Conservation (phyloP, 2,888 invertebrate species). For the Seladonia tumulorum region DNA sequence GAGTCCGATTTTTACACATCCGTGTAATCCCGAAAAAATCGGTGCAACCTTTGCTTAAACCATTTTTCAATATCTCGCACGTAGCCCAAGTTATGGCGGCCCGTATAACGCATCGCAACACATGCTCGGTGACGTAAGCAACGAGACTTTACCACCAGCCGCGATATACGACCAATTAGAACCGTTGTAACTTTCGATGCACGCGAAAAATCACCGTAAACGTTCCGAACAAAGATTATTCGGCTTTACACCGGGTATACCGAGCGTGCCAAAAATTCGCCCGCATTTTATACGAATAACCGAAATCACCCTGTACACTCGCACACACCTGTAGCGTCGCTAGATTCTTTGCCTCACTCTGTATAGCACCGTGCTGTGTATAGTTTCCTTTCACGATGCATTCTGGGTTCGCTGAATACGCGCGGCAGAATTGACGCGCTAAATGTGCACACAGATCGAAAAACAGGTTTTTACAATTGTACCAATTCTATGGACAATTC, state of each 20-base stretch:
- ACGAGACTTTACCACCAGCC: not conserved
- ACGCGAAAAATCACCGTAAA: not conserved
- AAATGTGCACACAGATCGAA: too few species aligned
- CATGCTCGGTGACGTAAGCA: constrained; percentile 6
- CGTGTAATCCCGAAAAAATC: not conserved
- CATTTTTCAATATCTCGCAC: not conserved
- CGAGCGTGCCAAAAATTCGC: not conserved
- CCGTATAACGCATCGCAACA: not conserved
- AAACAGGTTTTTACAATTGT: too few species aligned
- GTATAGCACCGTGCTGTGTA: not conserved
- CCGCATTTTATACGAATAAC: too few species aligned
- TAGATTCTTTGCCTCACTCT: not conserved
- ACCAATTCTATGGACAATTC: too few species aligned
- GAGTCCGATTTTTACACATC: not conserved
- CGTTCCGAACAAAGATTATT: not conserved
- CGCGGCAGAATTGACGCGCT: too few species aligned
- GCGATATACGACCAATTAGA: not conserved
- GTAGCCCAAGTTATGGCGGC: not conserved
- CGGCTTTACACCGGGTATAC: not conserved
- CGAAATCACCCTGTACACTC: not conserved
- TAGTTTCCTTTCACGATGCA: not conserved
- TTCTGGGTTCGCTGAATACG: too few species aligned
- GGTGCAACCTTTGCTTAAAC: not conserved
- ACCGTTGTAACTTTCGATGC: not conserved
- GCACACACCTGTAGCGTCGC: not conserved